Percentiles rank a stretch among this genome's conserved stretches.
phyloP scores from a whole-genome alignment of 2,797 vertebrate genomes.

The Trachurus trachurus region DNA sequence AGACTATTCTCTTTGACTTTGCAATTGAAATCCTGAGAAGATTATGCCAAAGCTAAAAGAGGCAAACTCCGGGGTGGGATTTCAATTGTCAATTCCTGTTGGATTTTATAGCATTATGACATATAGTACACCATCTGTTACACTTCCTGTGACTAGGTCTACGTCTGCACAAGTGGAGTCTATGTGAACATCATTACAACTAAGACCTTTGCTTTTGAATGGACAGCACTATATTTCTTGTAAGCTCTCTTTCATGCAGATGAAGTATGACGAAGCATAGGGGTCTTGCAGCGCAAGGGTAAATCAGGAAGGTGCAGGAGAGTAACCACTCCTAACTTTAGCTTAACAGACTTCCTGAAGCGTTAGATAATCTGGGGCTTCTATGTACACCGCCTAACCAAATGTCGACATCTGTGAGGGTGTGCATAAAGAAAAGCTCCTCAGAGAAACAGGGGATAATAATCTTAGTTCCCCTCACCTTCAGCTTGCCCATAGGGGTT shows the following conservation, averaged over 20 bases:
- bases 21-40: conserved; percentile 86
- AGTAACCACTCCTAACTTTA: conserved; percentile 83
- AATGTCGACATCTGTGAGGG: conserved; percentile 88
- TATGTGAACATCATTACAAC: conserved; percentile 63
- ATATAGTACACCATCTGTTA: conserved; percentile 83
- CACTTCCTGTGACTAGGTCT: conserved; percentile 71
- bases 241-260: conserved; percentile 41
- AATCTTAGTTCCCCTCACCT: conserved; percentile 86
- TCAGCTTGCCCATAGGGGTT: conserved; percentile 83
- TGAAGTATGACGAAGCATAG: conserved; percentile 48
- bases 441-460: conserved; percentile 84
- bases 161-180: conserved; percentile 63
- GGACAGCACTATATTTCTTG: conserved; percentile 54
- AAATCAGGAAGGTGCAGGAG: conserved; percentile 69
- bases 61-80: conserved; percentile 84
- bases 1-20: conserved; percentile 83
- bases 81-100: conserved; percentile 85
- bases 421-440: conserved; percentile 85
- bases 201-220: conserved; percentile 48
- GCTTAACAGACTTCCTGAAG: conserved; percentile 83
- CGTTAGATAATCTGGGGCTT: conserved; percentile 83
- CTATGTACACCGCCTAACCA: conserved; percentile 85
- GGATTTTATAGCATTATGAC: conserved; percentile 85
- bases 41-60: conserved; percentile 84
- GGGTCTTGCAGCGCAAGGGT: conserved; percentile 54